Conservation (phyloP, 2,113 vertebrate genomes). For the Oenanthe melanoleuca region DNA sequence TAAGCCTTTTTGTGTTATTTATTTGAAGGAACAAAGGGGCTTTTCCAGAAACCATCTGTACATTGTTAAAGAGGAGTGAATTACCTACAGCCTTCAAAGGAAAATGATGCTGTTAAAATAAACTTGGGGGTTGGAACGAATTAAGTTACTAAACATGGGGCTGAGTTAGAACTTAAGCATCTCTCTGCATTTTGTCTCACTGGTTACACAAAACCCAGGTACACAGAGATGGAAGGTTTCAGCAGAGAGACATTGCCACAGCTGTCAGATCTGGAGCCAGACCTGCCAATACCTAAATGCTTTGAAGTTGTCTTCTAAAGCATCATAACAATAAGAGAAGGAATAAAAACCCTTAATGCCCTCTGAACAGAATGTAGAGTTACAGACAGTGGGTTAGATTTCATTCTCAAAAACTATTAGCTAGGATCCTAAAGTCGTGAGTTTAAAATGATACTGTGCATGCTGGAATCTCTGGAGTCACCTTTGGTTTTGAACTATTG, state of each 20-base stretch:
- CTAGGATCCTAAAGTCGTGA: not conserved
- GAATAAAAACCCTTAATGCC: not conserved
- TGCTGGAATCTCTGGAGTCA: not conserved
- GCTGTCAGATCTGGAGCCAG: slow-evolving; percentile 22
- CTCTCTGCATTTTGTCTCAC: not conserved
- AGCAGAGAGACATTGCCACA: not conserved
- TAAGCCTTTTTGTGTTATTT: slow-evolving; percentile 5
- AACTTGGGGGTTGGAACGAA: slow-evolving; percentile 2
- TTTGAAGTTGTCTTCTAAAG: slow-evolving; percentile 50
- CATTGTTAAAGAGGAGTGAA: not conserved
- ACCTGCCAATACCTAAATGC: not conserved
- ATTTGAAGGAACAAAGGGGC: not conserved
- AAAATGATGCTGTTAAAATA: slow-evolving; percentile 24
- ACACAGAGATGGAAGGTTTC: not conserved
- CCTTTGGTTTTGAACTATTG: not conserved
- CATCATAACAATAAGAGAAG: not conserved
- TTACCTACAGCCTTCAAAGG: slow-evolving; percentile 35
- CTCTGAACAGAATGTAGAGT: not conserved
- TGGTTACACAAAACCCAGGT: slow-evolving; percentile 3
- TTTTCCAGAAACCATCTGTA: slow-evolving; percentile 51
- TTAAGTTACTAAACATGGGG: not conserved
- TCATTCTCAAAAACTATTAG: not conserved
- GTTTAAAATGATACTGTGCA: not conserved
- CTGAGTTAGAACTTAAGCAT: not conserved
- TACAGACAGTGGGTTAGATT: not conserved